Evolutionary conservation across 2,113 vertebrate species (phyloP), one percentile per base, ranked within the genome.

Genomic region (Cygnus buccinator): DNA sequence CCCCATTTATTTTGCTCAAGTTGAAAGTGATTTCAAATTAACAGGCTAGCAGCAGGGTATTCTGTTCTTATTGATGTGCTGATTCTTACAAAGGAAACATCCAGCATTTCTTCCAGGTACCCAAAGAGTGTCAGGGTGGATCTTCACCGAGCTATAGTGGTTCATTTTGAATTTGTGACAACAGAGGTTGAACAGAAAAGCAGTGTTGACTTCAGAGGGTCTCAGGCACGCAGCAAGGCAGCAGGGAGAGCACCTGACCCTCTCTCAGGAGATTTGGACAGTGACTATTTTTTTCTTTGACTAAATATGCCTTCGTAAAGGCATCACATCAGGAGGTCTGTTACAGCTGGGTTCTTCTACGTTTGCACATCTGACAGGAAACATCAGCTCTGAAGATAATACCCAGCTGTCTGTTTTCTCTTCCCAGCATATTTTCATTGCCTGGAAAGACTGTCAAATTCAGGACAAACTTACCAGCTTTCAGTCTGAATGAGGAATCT

Each of bases 21-120:
- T 41, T 48, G 77, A 65, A 70, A 43, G 31, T 18, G 28, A 26
- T 72, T 72, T 83, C 33, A 59, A 35, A 76, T n/a, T 11, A 84
- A 31, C 39, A 55, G 58, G 37, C 78, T 46, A 26, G 65, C 84
- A 88, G 78, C 37, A 66, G 11, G 65, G 19, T 28, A 9, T 43
- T 39, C 16, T 41, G 5, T 48, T 77, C 58, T 11, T 78, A 5
- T 33, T 4, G 0, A 4, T 23, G 17, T 41, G 39, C 29, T 55
- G 39, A 67, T 73, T 33, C n/a, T 67, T 54, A 20, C 33, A 58
- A 37, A 31, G 39, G 48, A 58, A 59, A 39, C 3, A 11, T 66
- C 37, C 0, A 1, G 37, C 25, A 6, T 73, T 78, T 66, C 25
- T 84, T 72, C 33, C 0, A 0, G 6, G 33, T 59, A 39, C 65